Conservation (phyloP, 2,113 vertebrate species). For the Misgurnus mizolepis region DNA sequence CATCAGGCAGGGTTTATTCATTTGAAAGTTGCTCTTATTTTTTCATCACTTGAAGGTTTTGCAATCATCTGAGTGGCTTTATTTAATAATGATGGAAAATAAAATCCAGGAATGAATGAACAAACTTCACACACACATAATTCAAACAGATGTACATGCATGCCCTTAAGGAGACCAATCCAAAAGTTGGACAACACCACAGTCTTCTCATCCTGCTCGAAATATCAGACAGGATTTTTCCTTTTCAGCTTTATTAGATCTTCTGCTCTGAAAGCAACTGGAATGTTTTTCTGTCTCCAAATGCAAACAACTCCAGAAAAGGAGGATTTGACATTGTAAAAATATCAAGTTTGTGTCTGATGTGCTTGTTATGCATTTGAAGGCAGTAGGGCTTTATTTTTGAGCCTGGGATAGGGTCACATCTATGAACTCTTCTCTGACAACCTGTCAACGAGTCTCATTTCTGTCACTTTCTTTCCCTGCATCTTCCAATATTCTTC, state of each 20-base stretch:
- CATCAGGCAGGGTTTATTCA: background rate
- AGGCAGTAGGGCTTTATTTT: slow-evolving; percentile 5
- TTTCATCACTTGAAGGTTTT: background rate
- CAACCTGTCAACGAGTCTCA: slow-evolving; percentile 21
- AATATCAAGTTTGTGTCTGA: slow-evolving; percentile 18
- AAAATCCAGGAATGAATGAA: background rate
- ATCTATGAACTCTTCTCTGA: slow-evolving; percentile 35
- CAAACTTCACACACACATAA: background rate
- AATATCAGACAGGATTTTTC: slow-evolving; percentile 39
- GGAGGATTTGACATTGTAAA: slow-evolving; percentile 28
- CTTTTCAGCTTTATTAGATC: slow-evolving; percentile 42
- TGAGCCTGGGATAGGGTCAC: slow-evolving; percentile 37
- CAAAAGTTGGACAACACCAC: slow-evolving; percentile 39
- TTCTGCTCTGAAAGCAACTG: slow-evolving; percentile 23
- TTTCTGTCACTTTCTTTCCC: background rate
- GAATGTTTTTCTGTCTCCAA: slow-evolving; percentile 34
- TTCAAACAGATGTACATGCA: slow-evolving; percentile 14
- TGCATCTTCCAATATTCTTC: background rate
- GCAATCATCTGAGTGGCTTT: background rate
- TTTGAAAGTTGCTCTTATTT: background rate
- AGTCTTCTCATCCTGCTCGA: slow-evolving; percentile 10
- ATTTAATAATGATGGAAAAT: background rate
- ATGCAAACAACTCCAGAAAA: slow-evolving; percentile 38
- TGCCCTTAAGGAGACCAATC: slow-evolving; percentile 13
- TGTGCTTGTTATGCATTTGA: background rate